Base-by-base conservation (phyloP, 1,140 invertebrate species). In the Sipha flava region DNA sequence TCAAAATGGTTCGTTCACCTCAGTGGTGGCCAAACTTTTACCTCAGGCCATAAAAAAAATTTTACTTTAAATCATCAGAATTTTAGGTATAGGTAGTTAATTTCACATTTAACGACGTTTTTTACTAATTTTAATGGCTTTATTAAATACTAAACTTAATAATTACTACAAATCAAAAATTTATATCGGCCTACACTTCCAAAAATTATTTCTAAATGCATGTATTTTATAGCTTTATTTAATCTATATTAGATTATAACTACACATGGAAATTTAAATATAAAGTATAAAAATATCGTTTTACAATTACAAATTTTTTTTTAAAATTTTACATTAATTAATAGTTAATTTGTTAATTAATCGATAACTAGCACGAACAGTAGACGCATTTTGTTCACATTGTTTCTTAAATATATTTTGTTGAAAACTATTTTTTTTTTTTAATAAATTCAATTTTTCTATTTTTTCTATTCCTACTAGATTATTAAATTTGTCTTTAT, bases 401-500 rank as follows among this genome's bases (percentile, higher is more conserved):
- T 43, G 40, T 40, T 66, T 34, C 34, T 64, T 64, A 64, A 40
- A 64, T 40, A 64, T 40, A 64, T 64, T 64, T 40, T 40, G 62
- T 64, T 64, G 62, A 64, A 40, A 37, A 64, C n/a, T 37, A 37
- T n/a, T 16, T n/a, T 16, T 23, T 64, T 64, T 64, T 64, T 64
- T 64, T 64, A 40, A 40, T 14, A 57, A 57, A 29, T 57, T 62
- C 16, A 34, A n/a, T 62, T 66, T 66, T 66, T 40, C 37, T 43
- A 23, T 37, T 29, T 21, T 66, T 40, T 40, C 37, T 43, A 1
- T 62, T 62, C 14, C 29, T 62, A 18, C 57, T 62, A 62, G 57
- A 62, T 62, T 62, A 31, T 64, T 66, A 62, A 66, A 80, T 66
- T 80, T 80, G 43, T 80, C 59, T 70, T 68, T 23, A 68, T 80